A percentile compares a stretch with the other conserved stretches of the same genome.
Evolutionary conservation across 2,797 vertebrate species (phyloP).

Genomic region (Chaunax sp.): DNA sequence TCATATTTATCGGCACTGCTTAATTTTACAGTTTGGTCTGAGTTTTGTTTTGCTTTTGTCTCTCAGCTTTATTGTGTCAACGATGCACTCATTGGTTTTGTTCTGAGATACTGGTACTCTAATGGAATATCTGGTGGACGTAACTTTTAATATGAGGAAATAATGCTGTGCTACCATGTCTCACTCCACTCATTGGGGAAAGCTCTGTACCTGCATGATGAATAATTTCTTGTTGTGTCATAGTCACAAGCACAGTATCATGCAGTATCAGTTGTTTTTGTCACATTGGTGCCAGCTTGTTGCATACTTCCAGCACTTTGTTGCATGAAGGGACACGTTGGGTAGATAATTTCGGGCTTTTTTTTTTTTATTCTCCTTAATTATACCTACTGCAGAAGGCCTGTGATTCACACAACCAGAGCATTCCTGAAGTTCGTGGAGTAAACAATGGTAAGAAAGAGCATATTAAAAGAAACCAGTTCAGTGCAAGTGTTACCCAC

Average conservation of each 20-base stretch:
- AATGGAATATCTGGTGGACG: too few species aligned
- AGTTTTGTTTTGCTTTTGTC: too few species aligned
- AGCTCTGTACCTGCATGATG: background rate
- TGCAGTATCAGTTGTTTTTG: background rate
- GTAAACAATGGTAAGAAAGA: background rate
- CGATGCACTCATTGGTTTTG: too few species aligned
- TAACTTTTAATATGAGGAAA: background rate
- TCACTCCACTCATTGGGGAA: conserved; percentile 2
- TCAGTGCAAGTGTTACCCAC: background rate
- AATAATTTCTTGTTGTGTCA: background rate
- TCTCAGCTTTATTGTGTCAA: too few species aligned
- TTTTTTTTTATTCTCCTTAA: conserved; percentile 10
- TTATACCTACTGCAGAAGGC: conserved; percentile 13
- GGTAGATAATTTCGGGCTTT: conserved; percentile 8
- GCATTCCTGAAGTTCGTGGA: conserved; percentile 32
- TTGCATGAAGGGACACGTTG: conserved; percentile 43
- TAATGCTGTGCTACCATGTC: background rate
- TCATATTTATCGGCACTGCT: too few species aligned
- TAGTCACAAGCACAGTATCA: background rate
- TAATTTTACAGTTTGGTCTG: too few species aligned
- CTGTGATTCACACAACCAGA: conserved; percentile 8
- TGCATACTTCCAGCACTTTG: background rate
- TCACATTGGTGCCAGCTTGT: background rate
- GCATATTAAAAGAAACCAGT: background rate
- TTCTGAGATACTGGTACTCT: too few species aligned